Evolutionary conservation across 2,797 vertebrate species (phyloP).

Genomic region (Hemitrygon akajei): DNA sequence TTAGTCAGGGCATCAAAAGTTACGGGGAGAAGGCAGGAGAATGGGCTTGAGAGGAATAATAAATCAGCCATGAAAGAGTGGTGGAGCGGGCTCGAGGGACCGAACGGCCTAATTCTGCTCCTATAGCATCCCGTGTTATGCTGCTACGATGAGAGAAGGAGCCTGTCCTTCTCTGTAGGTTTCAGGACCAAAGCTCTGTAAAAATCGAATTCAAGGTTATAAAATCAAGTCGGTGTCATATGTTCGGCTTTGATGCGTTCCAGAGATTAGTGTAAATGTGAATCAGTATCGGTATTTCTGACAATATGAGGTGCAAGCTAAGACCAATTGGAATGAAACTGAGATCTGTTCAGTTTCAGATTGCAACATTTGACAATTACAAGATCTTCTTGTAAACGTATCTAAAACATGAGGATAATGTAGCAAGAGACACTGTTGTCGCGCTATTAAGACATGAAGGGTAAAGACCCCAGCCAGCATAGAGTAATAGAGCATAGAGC

Average conservation of each 20-base stretch:
- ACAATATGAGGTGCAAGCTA: constrained; percentile 4
- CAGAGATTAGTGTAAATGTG: not conserved
- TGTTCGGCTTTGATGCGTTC: not conserved
- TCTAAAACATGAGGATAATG: not conserved
- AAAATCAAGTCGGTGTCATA: not conserved
- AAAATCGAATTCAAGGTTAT: not conserved
- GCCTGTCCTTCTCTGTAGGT: not conserved
- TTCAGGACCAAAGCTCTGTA: not conserved
- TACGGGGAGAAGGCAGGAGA: no score
- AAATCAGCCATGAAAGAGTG: no score
- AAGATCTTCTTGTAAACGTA: not conserved
- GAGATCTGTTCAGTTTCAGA: not conserved
- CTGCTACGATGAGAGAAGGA: not conserved
- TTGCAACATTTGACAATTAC: not conserved
- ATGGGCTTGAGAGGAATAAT: no score
- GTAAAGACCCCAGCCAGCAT: no score
- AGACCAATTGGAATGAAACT: not conserved
- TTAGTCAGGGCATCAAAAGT: no score
- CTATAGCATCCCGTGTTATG: no score
- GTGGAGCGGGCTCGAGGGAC: no score
- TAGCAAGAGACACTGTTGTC: not conserved
- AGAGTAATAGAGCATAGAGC: no score
- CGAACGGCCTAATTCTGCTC: no score
- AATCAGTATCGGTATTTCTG: not conserved
- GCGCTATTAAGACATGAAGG: not conserved